phyloP scores from a whole-genome alignment of 2,113 vertebrate genomes.

The Paraplagusia blochii region DNA sequence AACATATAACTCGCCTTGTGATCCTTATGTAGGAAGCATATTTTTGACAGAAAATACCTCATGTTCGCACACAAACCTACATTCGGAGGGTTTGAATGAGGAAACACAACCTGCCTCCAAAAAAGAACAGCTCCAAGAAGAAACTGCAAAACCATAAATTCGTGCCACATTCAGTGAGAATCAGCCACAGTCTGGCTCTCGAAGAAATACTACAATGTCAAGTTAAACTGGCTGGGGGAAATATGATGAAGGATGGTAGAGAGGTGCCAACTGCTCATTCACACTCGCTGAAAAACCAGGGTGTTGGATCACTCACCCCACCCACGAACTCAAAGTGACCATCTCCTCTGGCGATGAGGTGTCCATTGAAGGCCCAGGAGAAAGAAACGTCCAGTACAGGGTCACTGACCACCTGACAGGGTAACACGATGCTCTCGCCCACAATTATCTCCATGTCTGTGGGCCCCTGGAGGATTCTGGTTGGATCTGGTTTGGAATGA shows the following conservation, averaged over 20 bases:
- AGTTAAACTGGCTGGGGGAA: conserved; percentile 31
- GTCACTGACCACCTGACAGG: conserved; percentile 87
- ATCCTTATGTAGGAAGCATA: conserved; percentile 30
- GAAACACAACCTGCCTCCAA: too few relatives aligned
- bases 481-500: conserved; percentile 79
- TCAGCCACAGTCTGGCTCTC: conserved; percentile 23
- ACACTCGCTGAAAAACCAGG: conserved; percentile 36
- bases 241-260: conserved; percentile 28
- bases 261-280: conserved; percentile 56
- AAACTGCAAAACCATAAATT: conserved; percentile 15
- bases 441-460: conserved; percentile 89
- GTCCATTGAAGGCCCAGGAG: conserved; percentile 92
- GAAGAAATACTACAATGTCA: conserved; percentile 32
- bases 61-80: conserved; percentile 10
- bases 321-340: conserved; percentile 89
- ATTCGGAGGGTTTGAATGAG: too few relatives aligned
- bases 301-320: conserved; percentile 80
- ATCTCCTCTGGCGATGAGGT: conserved; percentile 78
- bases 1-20: conserved; percentile 37
- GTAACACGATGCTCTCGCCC: conserved; percentile 88
- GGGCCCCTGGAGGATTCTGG: conserved; percentile 84
- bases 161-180: conserved; percentile 23
- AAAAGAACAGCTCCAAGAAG: neutral
- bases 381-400: conserved; percentile 85
- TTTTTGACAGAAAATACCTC: conserved; percentile 18